phyloP scores from a whole-genome alignment of 1,140 invertebrate genomes.

The Proctacanthus coquilletti region DNA sequence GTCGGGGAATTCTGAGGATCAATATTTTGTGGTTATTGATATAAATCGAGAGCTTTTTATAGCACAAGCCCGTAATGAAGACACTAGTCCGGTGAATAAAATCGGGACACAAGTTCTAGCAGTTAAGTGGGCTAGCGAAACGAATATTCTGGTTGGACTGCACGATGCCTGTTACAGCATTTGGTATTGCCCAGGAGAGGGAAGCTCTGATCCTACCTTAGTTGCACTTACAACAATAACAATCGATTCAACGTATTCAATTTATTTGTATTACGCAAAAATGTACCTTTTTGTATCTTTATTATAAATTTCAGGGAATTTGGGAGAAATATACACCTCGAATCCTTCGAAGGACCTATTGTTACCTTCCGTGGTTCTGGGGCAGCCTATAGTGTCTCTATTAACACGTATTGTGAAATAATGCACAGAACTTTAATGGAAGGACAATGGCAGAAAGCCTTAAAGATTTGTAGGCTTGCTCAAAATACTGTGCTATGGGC shows the following conservation, averaged over 20 bases:
- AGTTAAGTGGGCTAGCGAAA: slow-evolving; percentile 65
- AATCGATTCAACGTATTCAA: slow-evolving; percentile 42
- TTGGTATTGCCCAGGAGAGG: slow-evolving; percentile 71
- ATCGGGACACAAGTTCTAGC: slow-evolving; percentile 65
- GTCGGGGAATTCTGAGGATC: slow-evolving; percentile 44
- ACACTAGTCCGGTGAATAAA: slow-evolving; percentile 52
- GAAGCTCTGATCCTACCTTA: slow-evolving; percentile 59
- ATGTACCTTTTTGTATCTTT: slow-evolving; percentile 6
- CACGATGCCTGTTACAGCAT: slow-evolving; percentile 66
- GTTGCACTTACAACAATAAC: slow-evolving; percentile 32
- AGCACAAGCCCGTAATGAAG: slow-evolving; percentile 42
- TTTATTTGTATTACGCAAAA: slow-evolving; percentile 27
- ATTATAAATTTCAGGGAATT: slow-evolving; percentile 16
- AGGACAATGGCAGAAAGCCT: slow-evolving; percentile 22
- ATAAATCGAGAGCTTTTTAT: slow-evolving; percentile 66
- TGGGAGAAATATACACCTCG: slow-evolving; percentile 59
- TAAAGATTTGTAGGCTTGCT: slow-evolving; percentile 23
- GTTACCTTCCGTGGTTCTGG: slow-evolving; percentile 24
- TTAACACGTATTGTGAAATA: slow-evolving; percentile 23
- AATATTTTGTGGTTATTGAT: slow-evolving; percentile 67
- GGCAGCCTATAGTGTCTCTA: slow-evolving; percentile 17
- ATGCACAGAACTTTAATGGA: slow-evolving; percentile 23
- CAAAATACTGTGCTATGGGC: slow-evolving; percentile 71
- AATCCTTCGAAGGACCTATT: slow-evolving; percentile 52
- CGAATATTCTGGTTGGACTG: slow-evolving; percentile 71